phyloP scores from a whole-genome alignment of 2,888 invertebrate genomes.

The Melanargia galathea region DNA sequence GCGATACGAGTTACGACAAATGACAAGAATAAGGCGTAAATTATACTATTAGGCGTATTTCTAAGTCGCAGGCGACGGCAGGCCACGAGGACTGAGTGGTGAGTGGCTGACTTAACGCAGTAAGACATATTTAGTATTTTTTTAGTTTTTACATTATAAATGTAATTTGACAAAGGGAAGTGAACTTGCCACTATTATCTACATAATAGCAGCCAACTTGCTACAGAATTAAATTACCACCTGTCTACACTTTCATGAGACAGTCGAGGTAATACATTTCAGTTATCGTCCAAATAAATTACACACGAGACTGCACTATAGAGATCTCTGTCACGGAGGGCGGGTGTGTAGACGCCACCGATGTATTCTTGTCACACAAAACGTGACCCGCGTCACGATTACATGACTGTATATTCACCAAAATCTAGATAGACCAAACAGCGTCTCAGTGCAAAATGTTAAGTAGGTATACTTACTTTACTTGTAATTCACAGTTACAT shows the following conservation, averaged over 20 bases:
- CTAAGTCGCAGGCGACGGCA: no score
- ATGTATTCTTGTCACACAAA: slow-evolving; percentile 17
- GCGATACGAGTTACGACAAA: no score
- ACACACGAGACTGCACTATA: not conserved
- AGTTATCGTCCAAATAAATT: slow-evolving; percentile 3
- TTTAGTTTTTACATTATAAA: no score
- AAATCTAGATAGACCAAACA: not conserved
- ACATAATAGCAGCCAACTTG: no score
- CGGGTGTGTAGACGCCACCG: not conserved
- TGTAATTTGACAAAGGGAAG: no score
- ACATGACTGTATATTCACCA: not conserved
- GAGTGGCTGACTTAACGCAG: no score
- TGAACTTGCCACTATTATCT: no score
- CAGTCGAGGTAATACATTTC: not conserved
- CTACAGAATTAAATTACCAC: no score
- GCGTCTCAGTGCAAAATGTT: not conserved
- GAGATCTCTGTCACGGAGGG: not conserved
- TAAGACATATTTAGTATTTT: no score
- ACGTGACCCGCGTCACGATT: slow-evolving; percentile 13
- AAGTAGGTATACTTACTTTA: not conserved
- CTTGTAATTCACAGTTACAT: not conserved
- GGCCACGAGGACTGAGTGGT: no score
- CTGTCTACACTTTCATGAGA: not conserved
- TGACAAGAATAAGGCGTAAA: no score
- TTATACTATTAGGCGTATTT: no score